A percentile compares a stretch with the other conserved stretches of the same genome.
Conservation (phyloP, 2,888 invertebrate species). For the Aricia artaxerxes region DNA sequence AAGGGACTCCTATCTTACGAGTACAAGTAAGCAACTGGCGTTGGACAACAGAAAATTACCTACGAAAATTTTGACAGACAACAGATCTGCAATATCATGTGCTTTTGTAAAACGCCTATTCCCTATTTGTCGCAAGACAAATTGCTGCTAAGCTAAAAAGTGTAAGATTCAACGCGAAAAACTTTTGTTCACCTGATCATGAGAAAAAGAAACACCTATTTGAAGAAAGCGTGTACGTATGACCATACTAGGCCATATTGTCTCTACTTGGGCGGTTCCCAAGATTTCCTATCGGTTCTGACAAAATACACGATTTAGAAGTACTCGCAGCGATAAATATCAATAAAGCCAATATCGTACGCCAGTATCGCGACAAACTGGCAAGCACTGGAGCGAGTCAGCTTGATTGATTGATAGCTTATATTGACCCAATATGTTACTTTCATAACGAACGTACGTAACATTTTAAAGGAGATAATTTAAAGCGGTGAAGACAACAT, state of each 20-base stretch:
- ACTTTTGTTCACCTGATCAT: too few relatives aligned
- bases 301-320: neutral
- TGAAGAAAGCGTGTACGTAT: neutral
- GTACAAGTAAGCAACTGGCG: too few relatives aligned
- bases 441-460: constrained; percentile 10
- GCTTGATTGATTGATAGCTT: constrained; percentile 16
- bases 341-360: neutral
- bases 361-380: constrained; percentile 14
- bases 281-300: neutral
- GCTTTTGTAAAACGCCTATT: too few relatives aligned
- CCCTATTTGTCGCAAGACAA: too few relatives aligned
- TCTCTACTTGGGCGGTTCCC: neutral
- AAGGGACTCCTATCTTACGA: neutral
- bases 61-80: too few relatives aligned
- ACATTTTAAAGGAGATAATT: neutral
- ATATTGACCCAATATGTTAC: constrained; percentile 8
- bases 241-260: neutral
- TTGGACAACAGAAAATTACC: too few relatives aligned
- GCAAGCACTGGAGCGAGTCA: neutral
- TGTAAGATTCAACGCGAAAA: too few relatives aligned
- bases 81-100: too few relatives aligned
- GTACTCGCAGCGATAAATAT: neutral
- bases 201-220: neutral
- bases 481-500: neutral
- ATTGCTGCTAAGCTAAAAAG: too few relatives aligned